phyloP scores from a whole-genome alignment of 2,888 invertebrate species.

The Carterocephalus palaemon region DNA sequence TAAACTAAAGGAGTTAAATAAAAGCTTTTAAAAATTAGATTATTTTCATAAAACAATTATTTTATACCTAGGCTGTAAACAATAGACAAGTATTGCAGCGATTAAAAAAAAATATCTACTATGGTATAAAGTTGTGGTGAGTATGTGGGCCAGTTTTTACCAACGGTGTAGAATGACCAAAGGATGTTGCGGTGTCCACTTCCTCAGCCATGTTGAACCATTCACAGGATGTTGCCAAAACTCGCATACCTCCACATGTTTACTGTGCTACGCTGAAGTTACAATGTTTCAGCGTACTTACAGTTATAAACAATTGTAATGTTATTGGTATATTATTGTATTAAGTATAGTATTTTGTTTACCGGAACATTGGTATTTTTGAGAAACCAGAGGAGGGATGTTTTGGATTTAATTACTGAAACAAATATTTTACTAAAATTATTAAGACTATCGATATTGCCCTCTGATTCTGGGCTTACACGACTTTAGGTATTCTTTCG shows the following conservation, averaged over 20 bases:
- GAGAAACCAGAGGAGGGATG: no score
- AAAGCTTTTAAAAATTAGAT: no score
- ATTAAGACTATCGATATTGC: no score
- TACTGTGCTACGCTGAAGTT: conserved; percentile 26
- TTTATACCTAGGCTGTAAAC: no score
- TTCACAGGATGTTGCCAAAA: conserved; percentile 75
- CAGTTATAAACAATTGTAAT: conserved; percentile 37
- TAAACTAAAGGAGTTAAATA: no score
- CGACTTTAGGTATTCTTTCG: no score
- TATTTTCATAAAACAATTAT: no score
- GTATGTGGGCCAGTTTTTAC: conserved; percentile 26
- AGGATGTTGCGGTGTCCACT: conserved; percentile 76
- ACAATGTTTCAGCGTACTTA: conserved; percentile 48
- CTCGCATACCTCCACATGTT: conserved; percentile 38
- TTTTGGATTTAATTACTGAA: no score
- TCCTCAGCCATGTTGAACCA: conserved; percentile 60
- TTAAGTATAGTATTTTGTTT: background rate
- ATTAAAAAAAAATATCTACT: background rate
- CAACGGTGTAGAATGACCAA: conserved; percentile 32
- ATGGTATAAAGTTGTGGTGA: background rate
- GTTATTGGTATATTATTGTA: conserved; percentile 3
- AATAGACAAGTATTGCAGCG: no score
- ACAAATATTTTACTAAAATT: no score
- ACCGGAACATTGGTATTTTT: no score
- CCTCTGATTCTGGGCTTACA: no score